Percentiles rank a stretch among this genome's conserved stretches.
phyloP scores from a whole-genome alignment of 2,888 invertebrate genomes.

The Oxystoma pomonae region DNA sequence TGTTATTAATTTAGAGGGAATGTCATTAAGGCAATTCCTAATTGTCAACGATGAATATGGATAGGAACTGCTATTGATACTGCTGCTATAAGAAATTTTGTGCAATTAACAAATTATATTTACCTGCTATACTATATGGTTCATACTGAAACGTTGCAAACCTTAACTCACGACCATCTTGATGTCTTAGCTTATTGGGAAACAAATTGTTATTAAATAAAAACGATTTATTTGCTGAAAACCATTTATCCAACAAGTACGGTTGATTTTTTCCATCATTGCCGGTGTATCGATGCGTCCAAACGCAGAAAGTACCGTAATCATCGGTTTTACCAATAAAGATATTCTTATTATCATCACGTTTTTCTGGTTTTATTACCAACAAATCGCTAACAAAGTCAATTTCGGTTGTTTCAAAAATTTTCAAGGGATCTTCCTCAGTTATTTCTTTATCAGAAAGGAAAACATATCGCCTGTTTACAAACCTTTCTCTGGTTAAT shows the following conservation, averaged over 20 bases:
- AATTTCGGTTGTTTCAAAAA: constrained; percentile 26
- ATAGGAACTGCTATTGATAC: no score
- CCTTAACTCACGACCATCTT: constrained; percentile 44
- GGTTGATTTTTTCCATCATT: constrained; percentile 17
- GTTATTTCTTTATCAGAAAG: constrained; percentile 14
- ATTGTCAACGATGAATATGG: no score
- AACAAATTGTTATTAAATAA: constrained; percentile 26
- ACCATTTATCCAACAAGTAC: constrained; percentile 31
- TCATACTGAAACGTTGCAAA: constrained; percentile 58
- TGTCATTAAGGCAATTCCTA: no score
- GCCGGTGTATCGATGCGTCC: constrained; percentile 32
- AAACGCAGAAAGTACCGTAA: constrained; percentile 17
- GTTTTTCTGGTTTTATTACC: constrained; percentile 37
- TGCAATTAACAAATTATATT: no score
- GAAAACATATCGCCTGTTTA: constrained; percentile 29
- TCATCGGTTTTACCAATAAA: no score
- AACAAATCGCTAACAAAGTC: constrained; percentile 29
- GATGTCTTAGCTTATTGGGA: constrained; percentile 43
- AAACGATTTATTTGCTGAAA: constrained; percentile 28
- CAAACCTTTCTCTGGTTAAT: constrained; percentile 25
- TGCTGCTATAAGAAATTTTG: no score
- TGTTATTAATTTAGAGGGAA: no score
- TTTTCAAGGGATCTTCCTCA: constrained; percentile 22
- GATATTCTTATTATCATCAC: background rate
- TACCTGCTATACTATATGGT: constrained; percentile 53